These are phyloP conservation scores for Salticus scenicus DNA, from an alignment of 2,888 invertebrate species.

Conservation along the genomic window DNA sequence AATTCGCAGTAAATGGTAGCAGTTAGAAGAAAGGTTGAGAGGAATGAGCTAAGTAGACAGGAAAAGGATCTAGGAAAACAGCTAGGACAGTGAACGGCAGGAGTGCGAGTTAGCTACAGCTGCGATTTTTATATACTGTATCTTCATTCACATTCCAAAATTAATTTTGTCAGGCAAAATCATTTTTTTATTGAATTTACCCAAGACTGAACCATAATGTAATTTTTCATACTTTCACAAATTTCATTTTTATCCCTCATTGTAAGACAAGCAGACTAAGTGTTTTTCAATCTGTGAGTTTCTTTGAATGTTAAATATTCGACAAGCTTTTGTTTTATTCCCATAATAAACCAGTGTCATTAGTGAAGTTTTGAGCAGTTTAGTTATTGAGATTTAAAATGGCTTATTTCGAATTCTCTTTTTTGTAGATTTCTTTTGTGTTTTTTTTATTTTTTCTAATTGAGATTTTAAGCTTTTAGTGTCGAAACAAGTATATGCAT, in stretches of 20 bases:
- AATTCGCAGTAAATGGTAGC: conserved; percentile 62
- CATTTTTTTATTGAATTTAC: conserved; percentile 36
- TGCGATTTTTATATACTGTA: conserved; percentile 57
- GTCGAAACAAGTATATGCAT: too few relatives aligned
- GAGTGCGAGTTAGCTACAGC: conserved; percentile 54
- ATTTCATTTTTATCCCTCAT: conserved; percentile 38
- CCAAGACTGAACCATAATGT: conserved; percentile 61
- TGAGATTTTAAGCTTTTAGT: too few relatives aligned
- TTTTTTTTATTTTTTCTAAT: too few relatives aligned
- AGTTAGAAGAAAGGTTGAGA: conserved; percentile 63
- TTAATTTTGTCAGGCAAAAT: conserved; percentile 48
- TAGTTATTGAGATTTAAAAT: background rate
- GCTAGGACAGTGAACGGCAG: conserved; percentile 61
- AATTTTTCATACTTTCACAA: conserved; percentile 31
- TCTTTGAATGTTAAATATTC: conserved; percentile 38
- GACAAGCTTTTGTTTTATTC: conserved; percentile 13
- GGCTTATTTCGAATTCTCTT: too few relatives aligned
- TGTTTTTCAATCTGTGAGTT: conserved; percentile 60
- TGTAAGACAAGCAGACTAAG: conserved; percentile 56
- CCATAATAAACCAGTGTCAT: conserved; percentile 17
- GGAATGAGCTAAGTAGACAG: conserved; percentile 50
- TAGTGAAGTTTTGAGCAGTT: background rate
- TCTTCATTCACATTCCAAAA: conserved; percentile 58
- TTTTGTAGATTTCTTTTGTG: too few relatives aligned
- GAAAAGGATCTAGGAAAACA: conserved; percentile 46